phyloP scores from a whole-genome alignment of 2,888 invertebrate species.

The Antitype chi region DNA sequence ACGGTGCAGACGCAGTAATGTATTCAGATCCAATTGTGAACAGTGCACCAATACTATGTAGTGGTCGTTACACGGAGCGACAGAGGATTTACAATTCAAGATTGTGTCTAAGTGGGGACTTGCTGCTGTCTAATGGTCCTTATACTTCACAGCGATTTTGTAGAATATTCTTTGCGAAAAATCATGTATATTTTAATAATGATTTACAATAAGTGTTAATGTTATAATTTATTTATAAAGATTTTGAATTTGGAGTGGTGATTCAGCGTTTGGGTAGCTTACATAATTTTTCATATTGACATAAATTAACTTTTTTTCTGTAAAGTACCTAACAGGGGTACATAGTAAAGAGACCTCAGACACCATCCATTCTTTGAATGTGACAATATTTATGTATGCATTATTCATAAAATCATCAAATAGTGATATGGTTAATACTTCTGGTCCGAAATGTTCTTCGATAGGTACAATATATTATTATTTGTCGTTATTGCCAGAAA shows the following conservation, averaged over 20 bases:
- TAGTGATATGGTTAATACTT: neutral
- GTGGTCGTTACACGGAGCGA: conserved; percentile 65
- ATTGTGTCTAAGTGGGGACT: conserved; percentile 66
- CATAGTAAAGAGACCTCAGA: neutral
- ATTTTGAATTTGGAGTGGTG: neutral
- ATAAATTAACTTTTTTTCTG: neutral
- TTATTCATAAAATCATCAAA: neutral
- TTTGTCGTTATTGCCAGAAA: conserved; percentile 23
- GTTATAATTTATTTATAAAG: conserved; percentile 17
- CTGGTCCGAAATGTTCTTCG: neutral
- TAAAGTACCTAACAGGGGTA: no score
- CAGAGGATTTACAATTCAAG: conserved; percentile 70
- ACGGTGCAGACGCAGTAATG: conserved; percentile 73
- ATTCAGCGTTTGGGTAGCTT: neutral
- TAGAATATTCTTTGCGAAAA: conserved; percentile 38
- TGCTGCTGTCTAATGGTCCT: conserved; percentile 62
- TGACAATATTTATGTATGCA: no score
- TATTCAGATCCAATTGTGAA: conserved; percentile 77
- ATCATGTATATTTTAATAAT: conserved; percentile 40
- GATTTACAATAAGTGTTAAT: conserved; percentile 28
- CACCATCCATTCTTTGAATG: neutral
- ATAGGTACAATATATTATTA: conserved; percentile 20
- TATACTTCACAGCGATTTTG: conserved; percentile 50
- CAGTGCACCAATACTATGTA: conserved; percentile 68
- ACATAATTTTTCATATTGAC: conserved; percentile 3